phyloP scores from a whole-genome alignment of 2,113 vertebrate species.

The Steatornis caripensis region DNA sequence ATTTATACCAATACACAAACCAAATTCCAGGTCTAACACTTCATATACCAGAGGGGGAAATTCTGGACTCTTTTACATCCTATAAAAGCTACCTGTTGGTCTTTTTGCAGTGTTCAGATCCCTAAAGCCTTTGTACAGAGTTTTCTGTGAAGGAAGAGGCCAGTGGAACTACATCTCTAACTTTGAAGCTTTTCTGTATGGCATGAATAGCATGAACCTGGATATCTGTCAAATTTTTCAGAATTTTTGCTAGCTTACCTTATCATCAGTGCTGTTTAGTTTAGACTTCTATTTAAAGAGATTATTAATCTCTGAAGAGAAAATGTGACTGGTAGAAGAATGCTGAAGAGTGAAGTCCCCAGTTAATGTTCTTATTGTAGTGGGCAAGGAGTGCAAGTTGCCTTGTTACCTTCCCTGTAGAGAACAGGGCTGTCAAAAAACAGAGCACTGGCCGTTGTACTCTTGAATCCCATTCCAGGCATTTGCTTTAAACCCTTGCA shows the following conservation, averaged over 20 bases:
- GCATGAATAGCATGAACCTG: neutral
- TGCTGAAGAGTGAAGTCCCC: neutral
- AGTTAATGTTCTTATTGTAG: fast-evolving
- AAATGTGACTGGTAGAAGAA: neutral
- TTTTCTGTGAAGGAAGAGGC: neutral
- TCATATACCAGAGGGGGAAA: neutral
- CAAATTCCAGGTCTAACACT: neutral
- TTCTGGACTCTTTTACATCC: neutral
- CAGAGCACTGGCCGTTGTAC: neutral
- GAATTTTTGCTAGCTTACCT: neutral
- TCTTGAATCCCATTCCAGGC: neutral
- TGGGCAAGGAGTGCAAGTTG: neutral
- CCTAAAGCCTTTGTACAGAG: neutral
- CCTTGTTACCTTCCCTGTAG: neutral
- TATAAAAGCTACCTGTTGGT: neutral
- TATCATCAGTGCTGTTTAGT: neutral
- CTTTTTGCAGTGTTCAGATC: neutral
- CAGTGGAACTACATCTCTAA: neutral
- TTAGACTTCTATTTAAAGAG: neutral
- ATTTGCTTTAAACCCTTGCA: neutral
- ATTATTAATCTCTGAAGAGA: neutral
- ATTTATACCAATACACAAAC: neutral
- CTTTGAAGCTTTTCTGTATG: neutral
- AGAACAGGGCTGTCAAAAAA: neutral
- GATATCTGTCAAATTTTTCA: neutral